Percentiles rank a stretch among this genome's conserved stretches.
phyloP scores from a whole-genome alignment of 2,113 vertebrate genomes.

The Brachypodius melanocephalos region DNA sequence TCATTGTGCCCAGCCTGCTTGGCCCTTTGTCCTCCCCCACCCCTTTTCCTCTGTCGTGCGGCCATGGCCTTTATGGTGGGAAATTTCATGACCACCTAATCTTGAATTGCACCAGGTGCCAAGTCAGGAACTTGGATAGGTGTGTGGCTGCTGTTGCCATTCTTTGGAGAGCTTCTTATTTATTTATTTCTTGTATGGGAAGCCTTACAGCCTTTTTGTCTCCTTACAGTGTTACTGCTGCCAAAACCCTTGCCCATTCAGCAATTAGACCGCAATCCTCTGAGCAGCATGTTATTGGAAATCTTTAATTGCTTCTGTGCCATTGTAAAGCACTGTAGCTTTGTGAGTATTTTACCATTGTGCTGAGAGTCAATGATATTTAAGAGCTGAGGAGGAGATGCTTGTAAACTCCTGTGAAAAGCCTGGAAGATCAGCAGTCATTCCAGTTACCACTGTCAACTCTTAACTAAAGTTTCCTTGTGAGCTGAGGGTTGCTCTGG shows the following conservation, averaged over 20 bases:
- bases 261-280: not conserved
- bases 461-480: not conserved
- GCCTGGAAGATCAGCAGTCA: not conserved
- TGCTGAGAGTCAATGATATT: not conserved
- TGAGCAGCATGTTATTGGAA: not conserved
- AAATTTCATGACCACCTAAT: not conserved
- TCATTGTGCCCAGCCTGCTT: not conserved
- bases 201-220: not conserved
- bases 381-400: not conserved
- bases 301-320: constrained; percentile 28
- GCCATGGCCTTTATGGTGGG: not conserved
- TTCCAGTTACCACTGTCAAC: not conserved
- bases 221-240: not conserved
- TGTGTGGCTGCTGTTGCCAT: not conserved
- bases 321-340: not conserved
- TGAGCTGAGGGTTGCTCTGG: not conserved
- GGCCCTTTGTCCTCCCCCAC: not conserved
- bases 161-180: not conserved
- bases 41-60: not conserved
- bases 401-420: not conserved
- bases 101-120: not conserved
- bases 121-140: not conserved
- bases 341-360: not conserved
- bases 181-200: not conserved
- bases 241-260: not conserved